Base-by-base conservation (phyloP, 2,888 invertebrate species). In the Erebia aethiops region DNA sequence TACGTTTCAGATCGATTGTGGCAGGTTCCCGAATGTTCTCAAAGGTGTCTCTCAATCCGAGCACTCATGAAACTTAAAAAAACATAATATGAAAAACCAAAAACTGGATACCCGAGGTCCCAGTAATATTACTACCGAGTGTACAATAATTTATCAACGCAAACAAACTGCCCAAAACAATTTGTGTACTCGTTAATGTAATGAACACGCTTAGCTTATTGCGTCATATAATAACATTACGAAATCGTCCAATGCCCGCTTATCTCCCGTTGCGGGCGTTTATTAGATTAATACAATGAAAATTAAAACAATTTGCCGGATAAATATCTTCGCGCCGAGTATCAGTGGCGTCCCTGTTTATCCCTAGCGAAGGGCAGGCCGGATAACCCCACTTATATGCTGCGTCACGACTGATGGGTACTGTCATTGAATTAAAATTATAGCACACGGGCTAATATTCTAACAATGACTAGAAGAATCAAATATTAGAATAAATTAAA, bases 281-380 rank as follows among this genome's bases (percentile, higher is more conserved):
- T 92, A 92, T 91, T 91, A 90, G 86, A 90, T 92, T 88, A 91
- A 91, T 91, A 90, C 92, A 92, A 92, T 92, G 92, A 92, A 93
- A 93, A 93, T 93, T 93, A 92, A 93, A 93, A 93, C 93, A 93
- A 94, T 94, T 94, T 93, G 93, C 93, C 92, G 92, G 93, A 92
- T 94, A 92, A 93, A 93, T 93, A 92, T 93, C 93, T 92, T 89
- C 86, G 86, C 87, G 85, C 88, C 78, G 82, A 89, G 89, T 91
- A 92, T 92, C 91, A 89, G 89, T 90, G 90, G 90, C 90, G 84
- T 90, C 91, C 91, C 90, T 90, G 87, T 91, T 91, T 90, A 91
- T 90, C 90, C 91, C 82, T 87, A 85, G 87, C 87, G 89, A 88
- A 91, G 92, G 92, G 92, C 91, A 89, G 89, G 88, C 86, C 87